Evolutionary conservation across 2,888 invertebrate species (phyloP).

Genomic region (Macroteleia sp.): DNA sequence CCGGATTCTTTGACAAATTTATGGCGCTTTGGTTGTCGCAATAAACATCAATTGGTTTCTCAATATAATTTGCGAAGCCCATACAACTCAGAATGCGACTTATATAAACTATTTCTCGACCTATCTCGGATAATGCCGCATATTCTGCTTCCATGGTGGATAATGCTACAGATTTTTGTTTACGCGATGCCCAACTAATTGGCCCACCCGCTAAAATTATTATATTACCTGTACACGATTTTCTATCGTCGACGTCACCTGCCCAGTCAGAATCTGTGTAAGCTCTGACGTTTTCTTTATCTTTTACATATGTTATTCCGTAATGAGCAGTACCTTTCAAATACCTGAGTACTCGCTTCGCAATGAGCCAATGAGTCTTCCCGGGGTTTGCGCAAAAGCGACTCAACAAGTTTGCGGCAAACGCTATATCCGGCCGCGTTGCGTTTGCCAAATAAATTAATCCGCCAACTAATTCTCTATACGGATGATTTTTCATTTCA

Average conservation of each 20-base stretch:
- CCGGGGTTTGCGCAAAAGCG: too few species aligned
- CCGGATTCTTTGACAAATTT: conserved; percentile 6
- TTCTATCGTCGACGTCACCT: neutral
- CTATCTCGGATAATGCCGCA: conserved; percentile 15
- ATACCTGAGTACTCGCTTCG: too few species aligned
- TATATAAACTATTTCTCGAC: conserved; percentile 15
- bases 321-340: too few species aligned
- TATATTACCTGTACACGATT: neutral
- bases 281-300: too few species aligned
- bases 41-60: conserved; percentile 8
- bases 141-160: conserved; percentile 8
- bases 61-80: conserved; percentile 7
- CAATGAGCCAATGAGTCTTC: too few species aligned
- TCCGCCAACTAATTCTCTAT: too few species aligned
- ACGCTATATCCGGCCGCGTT: too few species aligned
- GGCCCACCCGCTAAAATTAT: neutral
- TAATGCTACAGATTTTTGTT: neutral
- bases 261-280: conserved; percentile 9
- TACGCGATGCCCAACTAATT: neutral
- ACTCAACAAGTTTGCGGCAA: too few species aligned
- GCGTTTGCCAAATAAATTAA: too few species aligned
- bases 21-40: conserved; percentile 13
- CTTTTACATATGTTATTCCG: too few species aligned
- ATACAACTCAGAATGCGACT: neutral
- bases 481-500: too few species aligned